phyloP scores from a whole-genome alignment of 2,113 vertebrate genomes.

The Aramus guarauna region DNA sequence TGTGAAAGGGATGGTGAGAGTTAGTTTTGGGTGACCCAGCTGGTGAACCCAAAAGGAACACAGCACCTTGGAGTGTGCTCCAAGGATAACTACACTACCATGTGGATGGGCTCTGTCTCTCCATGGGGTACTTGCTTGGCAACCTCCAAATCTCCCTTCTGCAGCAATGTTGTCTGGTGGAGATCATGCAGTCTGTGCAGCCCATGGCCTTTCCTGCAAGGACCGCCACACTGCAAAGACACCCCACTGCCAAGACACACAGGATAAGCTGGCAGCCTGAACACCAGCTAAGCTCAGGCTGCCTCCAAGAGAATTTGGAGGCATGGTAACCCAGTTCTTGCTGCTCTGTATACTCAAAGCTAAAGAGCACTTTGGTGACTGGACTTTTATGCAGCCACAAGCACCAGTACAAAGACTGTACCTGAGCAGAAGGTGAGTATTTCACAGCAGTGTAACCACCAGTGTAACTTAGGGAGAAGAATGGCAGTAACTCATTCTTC shows the following conservation, averaged over 20 bases:
- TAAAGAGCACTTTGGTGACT: not conserved
- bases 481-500: not conserved
- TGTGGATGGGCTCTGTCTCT: not conserved
- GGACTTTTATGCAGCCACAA: not conserved
- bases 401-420: not conserved
- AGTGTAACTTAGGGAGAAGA: not conserved
- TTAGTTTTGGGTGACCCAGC: not conserved
- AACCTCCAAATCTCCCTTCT: not conserved
- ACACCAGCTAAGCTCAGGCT: not conserved
- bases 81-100: not conserved
- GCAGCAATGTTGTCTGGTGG: not conserved
- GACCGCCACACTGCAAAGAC: not conserved
- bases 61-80: rapidly evolving
- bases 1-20: not conserved
- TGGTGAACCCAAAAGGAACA: not conserved
- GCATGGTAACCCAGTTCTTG: not conserved
- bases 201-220: not conserved
- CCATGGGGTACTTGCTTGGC: not conserved
- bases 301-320: not conserved
- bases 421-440: not conserved
- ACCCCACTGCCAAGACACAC: not conserved
- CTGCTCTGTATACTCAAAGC: not conserved
- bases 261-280: not conserved
- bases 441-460: not conserved
- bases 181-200: not conserved